phyloP scores from a whole-genome alignment of 2,113 vertebrate genomes.

The Saccopteryx bilineata region DNA sequence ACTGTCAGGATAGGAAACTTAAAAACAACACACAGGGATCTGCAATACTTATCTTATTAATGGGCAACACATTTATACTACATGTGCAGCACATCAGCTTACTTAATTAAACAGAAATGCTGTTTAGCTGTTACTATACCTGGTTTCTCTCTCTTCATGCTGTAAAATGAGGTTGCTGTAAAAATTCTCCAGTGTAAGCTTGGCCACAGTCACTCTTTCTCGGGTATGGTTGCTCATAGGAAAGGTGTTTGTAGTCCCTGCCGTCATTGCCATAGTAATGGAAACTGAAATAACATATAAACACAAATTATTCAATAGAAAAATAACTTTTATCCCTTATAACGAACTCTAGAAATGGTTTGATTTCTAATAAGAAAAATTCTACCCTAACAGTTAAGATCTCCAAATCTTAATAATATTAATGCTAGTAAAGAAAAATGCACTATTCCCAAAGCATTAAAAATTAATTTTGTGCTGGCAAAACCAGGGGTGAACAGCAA shows the following conservation, averaged over 20 bases:
- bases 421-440: not conserved
- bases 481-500: conserved; percentile 73
- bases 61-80: not conserved
- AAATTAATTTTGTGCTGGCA: conserved; percentile 45
- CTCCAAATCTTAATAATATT: conserved; percentile 45
- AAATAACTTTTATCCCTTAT: not conserved
- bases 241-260: conserved; percentile 93
- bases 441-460: conserved; percentile 18
- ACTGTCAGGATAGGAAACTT: not conserved
- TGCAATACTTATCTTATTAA: not conserved
- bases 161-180: conserved; percentile 99
- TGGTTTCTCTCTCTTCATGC: conserved; percentile 98
- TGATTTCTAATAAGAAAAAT: conserved; percentile 49
- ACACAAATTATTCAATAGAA: conserved; percentile 74
- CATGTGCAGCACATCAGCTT: not conserved
- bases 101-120: not conserved
- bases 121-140: conserved; percentile 86
- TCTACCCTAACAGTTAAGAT: not conserved
- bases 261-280: conserved; percentile 97
- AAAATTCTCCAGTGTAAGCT: conserved; percentile 98
- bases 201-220: conserved; percentile 98
- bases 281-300: conserved; percentile 84
- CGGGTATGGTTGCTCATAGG: conserved; percentile 99
- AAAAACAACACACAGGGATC: not conserved
- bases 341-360: conserved; percentile 30